phyloP scores from a whole-genome alignment of 1,140 invertebrate species.

The Sinonovacula constricta region DNA sequence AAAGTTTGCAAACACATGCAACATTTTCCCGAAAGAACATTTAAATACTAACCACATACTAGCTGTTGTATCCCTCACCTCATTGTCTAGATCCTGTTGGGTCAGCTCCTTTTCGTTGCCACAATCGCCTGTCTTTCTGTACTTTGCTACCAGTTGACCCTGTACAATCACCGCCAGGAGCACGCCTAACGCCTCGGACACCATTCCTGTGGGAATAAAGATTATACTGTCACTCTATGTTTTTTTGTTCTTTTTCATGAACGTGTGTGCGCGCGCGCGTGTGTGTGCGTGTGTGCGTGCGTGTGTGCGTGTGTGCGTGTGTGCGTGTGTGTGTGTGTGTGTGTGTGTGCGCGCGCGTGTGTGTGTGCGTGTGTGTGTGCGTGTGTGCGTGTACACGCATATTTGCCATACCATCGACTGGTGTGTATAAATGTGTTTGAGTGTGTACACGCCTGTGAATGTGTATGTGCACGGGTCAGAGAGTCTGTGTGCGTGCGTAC shows the following conservation, averaged over 20 bases:
- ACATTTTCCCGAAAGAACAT: too few relatives aligned
- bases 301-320: not conserved
- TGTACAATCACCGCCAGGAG: conserved; percentile 69
- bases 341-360: not conserved
- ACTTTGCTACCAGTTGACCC: conserved; percentile 66
- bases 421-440: too few relatives aligned
- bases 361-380: not conserved
- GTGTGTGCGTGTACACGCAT: not conserved
- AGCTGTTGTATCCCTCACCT: too few relatives aligned
- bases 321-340: not conserved
- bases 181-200: conserved; percentile 72
- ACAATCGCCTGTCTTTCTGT: conserved; percentile 64
- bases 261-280: not conserved
- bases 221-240: too few relatives aligned
- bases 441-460: too few relatives aligned
- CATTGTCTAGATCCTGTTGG: conserved; percentile 50
- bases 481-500: too few relatives aligned
- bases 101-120: conserved; percentile 17
- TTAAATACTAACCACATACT: too few relatives aligned
- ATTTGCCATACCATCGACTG: too few relatives aligned
- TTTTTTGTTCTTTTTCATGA: not conserved
- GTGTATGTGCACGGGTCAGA: too few relatives aligned
- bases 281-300: not conserved
- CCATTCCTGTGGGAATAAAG: conserved; percentile 70
- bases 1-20: too few relatives aligned